A percentile compares a stretch with the other conserved stretches of the same genome.
phyloP scores from a whole-genome alignment of 2,797 vertebrate genomes.

The Rhinoraja longicauda region DNA sequence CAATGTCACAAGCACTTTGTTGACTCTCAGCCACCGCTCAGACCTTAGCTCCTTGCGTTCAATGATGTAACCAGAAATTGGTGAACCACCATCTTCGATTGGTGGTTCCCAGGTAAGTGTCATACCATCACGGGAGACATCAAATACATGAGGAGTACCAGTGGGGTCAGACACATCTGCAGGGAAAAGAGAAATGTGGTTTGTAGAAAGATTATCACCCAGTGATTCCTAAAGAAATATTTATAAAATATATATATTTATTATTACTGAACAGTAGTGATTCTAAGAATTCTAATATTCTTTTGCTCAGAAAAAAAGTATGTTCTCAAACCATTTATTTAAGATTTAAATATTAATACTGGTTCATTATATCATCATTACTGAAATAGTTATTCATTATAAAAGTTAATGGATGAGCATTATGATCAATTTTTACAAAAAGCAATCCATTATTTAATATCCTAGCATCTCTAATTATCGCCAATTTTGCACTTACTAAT shows the following conservation, averaged over 20 bases:
- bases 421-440: not conserved
- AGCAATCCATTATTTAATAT: not conserved
- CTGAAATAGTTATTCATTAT: not conserved
- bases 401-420: not conserved
- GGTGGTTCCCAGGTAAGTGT: slow-evolving; percentile 91
- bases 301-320: not conserved
- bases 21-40: slow-evolving; percentile 91
- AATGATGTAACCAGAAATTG: slow-evolving; percentile 89
- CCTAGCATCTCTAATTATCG: not conserved
- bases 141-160: slow-evolving; percentile 82
- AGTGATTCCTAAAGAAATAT: not conserved
- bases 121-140: slow-evolving; percentile 94
- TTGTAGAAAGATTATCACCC: not conserved
- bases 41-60: slow-evolving; percentile 95
- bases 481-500: slow-evolving; percentile 72
- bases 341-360: not conserved
- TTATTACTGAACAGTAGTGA: not conserved
- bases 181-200: slow-evolving; percentile 7
- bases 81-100: slow-evolving; percentile 88
- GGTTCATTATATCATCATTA: not conserved
- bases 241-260: not conserved
- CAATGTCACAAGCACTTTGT: slow-evolving; percentile 95
- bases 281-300: not conserved
- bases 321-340: not conserved
- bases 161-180: slow-evolving; percentile 84